Conservation (phyloP, 2,888 invertebrate genomes). For the Palloptera scutellata region DNA sequence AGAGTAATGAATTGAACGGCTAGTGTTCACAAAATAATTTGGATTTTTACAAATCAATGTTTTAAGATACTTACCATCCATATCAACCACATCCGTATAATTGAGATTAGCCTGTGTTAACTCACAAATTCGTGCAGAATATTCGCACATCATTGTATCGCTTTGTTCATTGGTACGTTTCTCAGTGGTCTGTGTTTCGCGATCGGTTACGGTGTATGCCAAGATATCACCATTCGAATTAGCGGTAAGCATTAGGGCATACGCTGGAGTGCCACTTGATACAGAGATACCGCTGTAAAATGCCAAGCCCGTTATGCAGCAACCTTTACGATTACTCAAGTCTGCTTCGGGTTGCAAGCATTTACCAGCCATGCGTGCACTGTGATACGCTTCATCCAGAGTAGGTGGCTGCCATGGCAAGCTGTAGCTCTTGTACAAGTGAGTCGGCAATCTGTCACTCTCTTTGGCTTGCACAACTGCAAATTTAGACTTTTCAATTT, state of each 20-base stretch:
- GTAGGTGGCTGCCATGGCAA: constrained; percentile 54
- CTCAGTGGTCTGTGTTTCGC: constrained; percentile 31
- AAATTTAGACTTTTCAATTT: not conserved
- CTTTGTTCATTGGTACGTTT: constrained; percentile 42
- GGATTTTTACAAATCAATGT: not conserved
- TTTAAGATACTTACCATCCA: constrained; percentile 36
- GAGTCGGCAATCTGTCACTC: constrained; percentile 20
- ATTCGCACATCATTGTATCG: constrained; percentile 45
- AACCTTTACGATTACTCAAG: constrained; percentile 48
- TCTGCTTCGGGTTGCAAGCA: constrained; percentile 48
- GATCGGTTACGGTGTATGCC: constrained; percentile 38
- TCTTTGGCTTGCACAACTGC: not conserved
- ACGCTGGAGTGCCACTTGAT: constrained; percentile 36
- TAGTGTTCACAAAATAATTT: not conserved
- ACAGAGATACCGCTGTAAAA: constrained; percentile 38
- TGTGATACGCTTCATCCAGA: constrained; percentile 46
- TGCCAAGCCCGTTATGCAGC: constrained; percentile 53
- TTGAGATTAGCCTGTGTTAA: constrained; percentile 35
- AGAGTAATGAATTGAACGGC: not conserved
- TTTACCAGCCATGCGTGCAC: constrained; percentile 45
- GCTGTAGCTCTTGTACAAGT: constrained; percentile 43
- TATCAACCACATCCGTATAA: constrained; percentile 45
- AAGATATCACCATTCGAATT: constrained; percentile 58
- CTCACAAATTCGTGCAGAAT: constrained; percentile 41
- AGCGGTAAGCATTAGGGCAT: constrained; percentile 48